These are phyloP conservation scores for Teinopalpus imperialis DNA, from an alignment of 2,888 invertebrate species.

Conservation along the genomic window DNA sequence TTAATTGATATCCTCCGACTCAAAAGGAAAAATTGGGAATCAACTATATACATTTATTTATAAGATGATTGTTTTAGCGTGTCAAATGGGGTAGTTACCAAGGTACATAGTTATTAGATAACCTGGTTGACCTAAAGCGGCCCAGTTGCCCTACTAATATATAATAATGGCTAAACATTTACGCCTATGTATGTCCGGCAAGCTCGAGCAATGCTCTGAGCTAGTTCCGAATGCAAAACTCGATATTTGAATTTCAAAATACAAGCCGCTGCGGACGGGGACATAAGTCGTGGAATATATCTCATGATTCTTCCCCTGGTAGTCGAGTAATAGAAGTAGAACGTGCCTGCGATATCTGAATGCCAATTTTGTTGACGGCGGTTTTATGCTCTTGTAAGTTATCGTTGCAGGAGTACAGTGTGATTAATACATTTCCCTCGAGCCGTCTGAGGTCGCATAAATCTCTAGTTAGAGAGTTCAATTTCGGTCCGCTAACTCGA, in stretches of 20 bases:
- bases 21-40: no score
- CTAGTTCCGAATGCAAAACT: conserved; percentile 75
- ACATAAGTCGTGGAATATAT: conserved; percentile 52
- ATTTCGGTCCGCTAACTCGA: conserved; percentile 23
- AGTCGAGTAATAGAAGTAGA: conserved; percentile 64
- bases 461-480: conserved; percentile 24
- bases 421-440: conserved; percentile 25
- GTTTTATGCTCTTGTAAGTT: conserved; percentile 20
- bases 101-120: no score
- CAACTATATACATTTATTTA: no score
- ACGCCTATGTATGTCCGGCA: conserved; percentile 49
- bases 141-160: neutral
- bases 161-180: no score
- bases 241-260: conserved; percentile 78
- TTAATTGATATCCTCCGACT: no score
- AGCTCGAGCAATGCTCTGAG: conserved; percentile 50
- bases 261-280: conserved; percentile 46
- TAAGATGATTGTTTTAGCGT: no score
- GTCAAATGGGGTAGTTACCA: no score
- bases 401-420: conserved; percentile 9
- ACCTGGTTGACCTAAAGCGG: no score
- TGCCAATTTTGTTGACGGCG: conserved; percentile 56
- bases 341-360: conserved; percentile 55
- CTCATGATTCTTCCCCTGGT: conserved; percentile 60
- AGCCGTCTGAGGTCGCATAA: conserved; percentile 19